Percentiles rank a stretch among this genome's conserved stretches.
These are phyloP conservation scores for Pimpla rufipes DNA, from an alignment of 2,888 invertebrate species.

Conservation along the genomic window DNA sequence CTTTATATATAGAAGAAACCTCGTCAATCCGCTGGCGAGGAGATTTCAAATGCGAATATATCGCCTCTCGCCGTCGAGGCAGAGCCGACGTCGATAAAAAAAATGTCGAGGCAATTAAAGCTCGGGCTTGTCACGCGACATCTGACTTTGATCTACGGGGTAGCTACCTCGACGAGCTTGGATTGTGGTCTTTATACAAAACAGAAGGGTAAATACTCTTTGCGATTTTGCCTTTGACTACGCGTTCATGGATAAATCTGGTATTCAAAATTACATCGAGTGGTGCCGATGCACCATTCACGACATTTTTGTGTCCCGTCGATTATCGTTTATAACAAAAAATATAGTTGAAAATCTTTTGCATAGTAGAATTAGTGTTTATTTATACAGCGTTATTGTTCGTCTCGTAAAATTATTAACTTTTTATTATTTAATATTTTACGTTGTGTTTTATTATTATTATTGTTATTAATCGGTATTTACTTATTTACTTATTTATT, in stretches of 20 bases:
- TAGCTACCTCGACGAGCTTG: neutral
- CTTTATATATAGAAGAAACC: conserved; percentile 1
- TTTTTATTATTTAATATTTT: neutral
- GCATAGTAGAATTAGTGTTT: no score
- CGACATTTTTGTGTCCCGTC: neutral
- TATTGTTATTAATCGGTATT: neutral
- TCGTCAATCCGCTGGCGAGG: neutral
- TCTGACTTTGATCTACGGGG: neutral
- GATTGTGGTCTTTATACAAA: neutral
- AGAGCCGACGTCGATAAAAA: conserved; percentile 11
- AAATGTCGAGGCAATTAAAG: conserved; percentile 39
- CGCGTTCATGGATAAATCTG: neutral
- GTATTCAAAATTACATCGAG: neutral
- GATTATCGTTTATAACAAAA: neutral
- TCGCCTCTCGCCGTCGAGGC: neutral
- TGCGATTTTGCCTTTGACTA: neutral
- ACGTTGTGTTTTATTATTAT: neutral
- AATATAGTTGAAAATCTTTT: neutral
- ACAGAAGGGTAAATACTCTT: neutral
- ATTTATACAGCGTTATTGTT: no score
- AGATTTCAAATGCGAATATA: conserved; percentile 15
- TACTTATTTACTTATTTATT: neutral
- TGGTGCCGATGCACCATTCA: neutral
- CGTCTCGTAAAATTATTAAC: neutral
- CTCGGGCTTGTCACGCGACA: conserved; percentile 11